Evolutionary conservation across 2,797 vertebrate genomes (phyloP), one percentile per base, ranked within the genome.

Genomic region (Intellagama lesueurii): DNA sequence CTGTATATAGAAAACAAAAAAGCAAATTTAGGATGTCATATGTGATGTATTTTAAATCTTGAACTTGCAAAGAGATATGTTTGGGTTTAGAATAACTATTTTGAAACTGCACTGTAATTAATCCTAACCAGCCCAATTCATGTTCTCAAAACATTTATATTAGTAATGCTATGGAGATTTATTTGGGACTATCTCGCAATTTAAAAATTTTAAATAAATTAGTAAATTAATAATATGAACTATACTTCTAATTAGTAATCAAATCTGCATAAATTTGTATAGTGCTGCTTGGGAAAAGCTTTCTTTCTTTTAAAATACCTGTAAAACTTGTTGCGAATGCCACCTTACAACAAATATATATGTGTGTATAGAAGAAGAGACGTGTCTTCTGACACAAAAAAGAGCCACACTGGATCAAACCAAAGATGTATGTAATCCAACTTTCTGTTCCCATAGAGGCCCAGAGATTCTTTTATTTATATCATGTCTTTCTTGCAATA

Each of bases 91-190:
- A 86, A 92, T 87, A 93, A 82, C 19, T 85, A 89, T 47, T 89
- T 87, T 88, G 83, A 88, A 89, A 91, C 89, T 77, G 81, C 85
- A 79, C 94, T 90, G 87, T 91, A 90, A 91, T 92, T 94, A 89
- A 75, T 91, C 81, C 68, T 93, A 87, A 92, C 91, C 68, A 0
- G 60, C 60, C 52, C 3, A 64, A 64, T 64, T 17, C 16, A 64
- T 64, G 60, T 22, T 64, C 60, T 64, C 60, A 92, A 75, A 90
- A 83, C 75, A 80, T 94, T 96, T 93, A 83, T 92, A 95, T 92
- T 94, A 95, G 91, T 91, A 93, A 91, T 90, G 56, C 77, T 90
- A 30, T 90, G 9, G 80, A 6, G 17, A 66, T 40, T 11, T 8
- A 83, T 93, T 49, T 69, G 68, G 16, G 66, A 14, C 40, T 83